Conservation (phyloP, 2,888 invertebrate genomes). For the Globia sparganii region DNA sequence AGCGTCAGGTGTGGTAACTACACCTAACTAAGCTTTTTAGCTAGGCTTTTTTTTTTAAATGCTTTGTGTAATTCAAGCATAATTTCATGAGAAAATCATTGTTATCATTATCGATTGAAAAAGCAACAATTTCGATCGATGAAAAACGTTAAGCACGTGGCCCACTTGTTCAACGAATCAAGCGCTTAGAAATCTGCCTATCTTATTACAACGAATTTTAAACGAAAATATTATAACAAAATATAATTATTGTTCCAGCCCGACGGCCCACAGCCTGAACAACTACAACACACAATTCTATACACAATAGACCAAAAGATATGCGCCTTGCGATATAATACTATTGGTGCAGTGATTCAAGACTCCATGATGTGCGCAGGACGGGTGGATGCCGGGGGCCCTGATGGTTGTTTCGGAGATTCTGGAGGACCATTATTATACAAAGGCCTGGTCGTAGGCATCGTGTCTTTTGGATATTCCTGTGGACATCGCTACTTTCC, state of each 20-base stretch:
- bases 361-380: constrained; percentile 87
- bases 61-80: neutral
- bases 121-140: neutral
- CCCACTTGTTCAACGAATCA: neutral
- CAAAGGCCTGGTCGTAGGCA: constrained; percentile 84
- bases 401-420: constrained; percentile 86
- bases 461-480: constrained; percentile 86
- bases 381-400: constrained; percentile 79
- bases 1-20: constrained; percentile 40
- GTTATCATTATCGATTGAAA: neutral
- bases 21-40: neutral
- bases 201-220: neutral
- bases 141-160: neutral
- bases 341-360: constrained; percentile 79
- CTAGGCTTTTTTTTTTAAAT: neutral
- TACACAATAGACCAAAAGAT: constrained; percentile 77
- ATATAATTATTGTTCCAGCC: constrained; percentile 71
- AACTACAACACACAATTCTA: constrained; percentile 80
- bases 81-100: neutral
- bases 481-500: constrained; percentile 85
- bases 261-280: constrained; percentile 81
- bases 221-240: too few species aligned
- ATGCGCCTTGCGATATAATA: constrained; percentile 79
- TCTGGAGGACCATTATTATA: constrained; percentile 86
- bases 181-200: neutral